Evolutionary conservation across 2,888 invertebrate species (phyloP).

Genomic region (Chrysomela aeneicollis): DNA sequence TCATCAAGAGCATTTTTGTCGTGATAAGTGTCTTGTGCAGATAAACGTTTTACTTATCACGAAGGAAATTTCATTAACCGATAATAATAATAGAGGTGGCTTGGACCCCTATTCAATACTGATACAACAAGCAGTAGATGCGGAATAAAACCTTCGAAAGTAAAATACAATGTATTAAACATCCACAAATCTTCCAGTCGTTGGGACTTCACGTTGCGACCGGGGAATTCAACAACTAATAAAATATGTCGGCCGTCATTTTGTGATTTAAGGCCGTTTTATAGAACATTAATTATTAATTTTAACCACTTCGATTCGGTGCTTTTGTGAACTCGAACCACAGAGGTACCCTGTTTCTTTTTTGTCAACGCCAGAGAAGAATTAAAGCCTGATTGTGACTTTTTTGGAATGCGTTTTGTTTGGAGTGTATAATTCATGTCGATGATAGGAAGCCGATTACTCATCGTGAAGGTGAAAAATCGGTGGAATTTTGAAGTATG

Average conservation of each 20-base stretch:
- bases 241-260: conserved; percentile 58
- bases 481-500: conserved; percentile 33
- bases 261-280: conserved; percentile 54
- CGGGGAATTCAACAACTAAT: conserved; percentile 56
- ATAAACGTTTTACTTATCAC: too few relatives aligned
- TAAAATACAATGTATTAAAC: conserved; percentile 60
- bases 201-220: conserved; percentile 43
- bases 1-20: too few relatives aligned
- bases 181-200: conserved; percentile 55
- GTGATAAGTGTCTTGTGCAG: too few relatives aligned
- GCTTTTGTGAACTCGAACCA: conserved; percentile 40
- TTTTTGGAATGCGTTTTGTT: conserved; percentile 34
- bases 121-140: conserved; percentile 16
- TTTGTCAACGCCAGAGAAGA: conserved; percentile 43
- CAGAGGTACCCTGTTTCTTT: conserved; percentile 43
- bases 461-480: conserved; percentile 37
- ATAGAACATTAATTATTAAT: conserved; percentile 59
- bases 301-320: conserved; percentile 48
- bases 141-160: conserved; percentile 52
- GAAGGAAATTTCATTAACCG: too few relatives aligned
- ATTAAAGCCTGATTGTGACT: conserved; percentile 29
- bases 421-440: conserved; percentile 40
- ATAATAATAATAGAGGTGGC: too few relatives aligned
- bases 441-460: conserved; percentile 37
- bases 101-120: not conserved